Conservation (phyloP, 2,113 vertebrate species). For the Eupsittula cactorum region DNA sequence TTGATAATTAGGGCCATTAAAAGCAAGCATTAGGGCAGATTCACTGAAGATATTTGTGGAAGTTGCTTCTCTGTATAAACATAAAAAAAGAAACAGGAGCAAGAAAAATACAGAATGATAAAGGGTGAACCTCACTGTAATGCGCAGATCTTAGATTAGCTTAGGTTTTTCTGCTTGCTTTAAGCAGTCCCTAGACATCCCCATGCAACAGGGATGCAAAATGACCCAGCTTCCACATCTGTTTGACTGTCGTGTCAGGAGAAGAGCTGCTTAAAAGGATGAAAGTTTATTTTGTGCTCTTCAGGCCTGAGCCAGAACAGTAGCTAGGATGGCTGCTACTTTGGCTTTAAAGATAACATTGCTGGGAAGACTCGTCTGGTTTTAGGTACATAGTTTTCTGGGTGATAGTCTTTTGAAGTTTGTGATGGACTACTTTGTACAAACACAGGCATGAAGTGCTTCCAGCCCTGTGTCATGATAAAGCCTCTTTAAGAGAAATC, state of each 20-base stretch:
- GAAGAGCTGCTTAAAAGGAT: background rate
- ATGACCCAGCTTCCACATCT: background rate
- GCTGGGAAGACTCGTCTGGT: background rate
- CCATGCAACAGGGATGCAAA: background rate
- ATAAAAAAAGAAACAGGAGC: background rate
- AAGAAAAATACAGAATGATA: background rate
- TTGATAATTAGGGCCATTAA: slow-evolving; percentile 15
- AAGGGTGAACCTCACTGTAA: background rate
- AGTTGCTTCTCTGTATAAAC: background rate
- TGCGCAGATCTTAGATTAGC: background rate
- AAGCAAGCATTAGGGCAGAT: background rate
- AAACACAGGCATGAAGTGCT: background rate
- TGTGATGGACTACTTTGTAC: slow-evolving; percentile 36
- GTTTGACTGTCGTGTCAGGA: background rate
- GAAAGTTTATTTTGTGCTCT: background rate
- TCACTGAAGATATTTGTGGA: background rate
- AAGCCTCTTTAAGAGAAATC: slow-evolving; percentile 32
- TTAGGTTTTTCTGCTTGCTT: background rate
- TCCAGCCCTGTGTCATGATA: slow-evolving; percentile 21
- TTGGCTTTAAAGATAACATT: background rate
- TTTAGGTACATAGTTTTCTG: slow-evolving; percentile 15
- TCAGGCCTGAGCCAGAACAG: slow-evolving; percentile 8
- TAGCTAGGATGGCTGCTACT: background rate
- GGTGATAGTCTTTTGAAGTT: slow-evolving; percentile 26
- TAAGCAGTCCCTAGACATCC: background rate